Conservation (phyloP, 2,888 invertebrate species). For the Cerceris rybyensis region DNA sequence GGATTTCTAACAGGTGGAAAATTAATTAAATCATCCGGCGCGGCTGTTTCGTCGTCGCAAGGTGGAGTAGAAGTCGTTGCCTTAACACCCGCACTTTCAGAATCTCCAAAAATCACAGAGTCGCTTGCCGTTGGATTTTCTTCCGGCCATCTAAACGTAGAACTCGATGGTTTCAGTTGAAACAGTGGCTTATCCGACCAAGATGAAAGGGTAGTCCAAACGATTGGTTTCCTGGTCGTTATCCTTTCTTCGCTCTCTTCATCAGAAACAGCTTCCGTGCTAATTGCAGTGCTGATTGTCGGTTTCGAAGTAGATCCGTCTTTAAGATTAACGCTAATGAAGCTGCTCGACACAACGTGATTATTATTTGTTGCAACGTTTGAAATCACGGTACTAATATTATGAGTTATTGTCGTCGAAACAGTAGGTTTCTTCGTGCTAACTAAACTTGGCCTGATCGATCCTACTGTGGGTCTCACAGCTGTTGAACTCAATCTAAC, state of each 20-base stretch:
- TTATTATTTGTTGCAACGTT: slow-evolving; percentile 70
- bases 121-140: slow-evolving; percentile 51
- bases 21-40: slow-evolving; percentile 87
- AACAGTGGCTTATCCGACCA: slow-evolving; percentile 76
- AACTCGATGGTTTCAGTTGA: slow-evolving; percentile 70
- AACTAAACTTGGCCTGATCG: slow-evolving; percentile 49
- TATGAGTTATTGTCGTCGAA: slow-evolving; percentile 78
- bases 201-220: slow-evolving; percentile 76
- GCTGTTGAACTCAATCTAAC: slow-evolving; percentile 5
- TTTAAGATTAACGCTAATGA: slow-evolving; percentile 77
- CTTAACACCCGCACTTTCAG: slow-evolving; percentile 12
- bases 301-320: slow-evolving; percentile 71
- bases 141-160: slow-evolving; percentile 52
- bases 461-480: slow-evolving; percentile 38
- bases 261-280: slow-evolving; percentile 42
- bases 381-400: slow-evolving; percentile 79
- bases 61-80: slow-evolving; percentile 56
- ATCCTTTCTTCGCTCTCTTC: slow-evolving; percentile 27
- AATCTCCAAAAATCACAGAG: slow-evolving; percentile 62
- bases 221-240: slow-evolving; percentile 67
- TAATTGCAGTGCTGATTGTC: slow-evolving; percentile 25
- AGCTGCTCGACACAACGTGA: slow-evolving; percentile 78
- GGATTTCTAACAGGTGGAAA: slow-evolving; percentile 94
- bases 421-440: slow-evolving; percentile 74
- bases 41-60: slow-evolving; percentile 85